These are phyloP conservation scores for Nephrotoma flavescens DNA, from an alignment of 2,888 invertebrate genomes.

Conservation along the genomic window DNA sequence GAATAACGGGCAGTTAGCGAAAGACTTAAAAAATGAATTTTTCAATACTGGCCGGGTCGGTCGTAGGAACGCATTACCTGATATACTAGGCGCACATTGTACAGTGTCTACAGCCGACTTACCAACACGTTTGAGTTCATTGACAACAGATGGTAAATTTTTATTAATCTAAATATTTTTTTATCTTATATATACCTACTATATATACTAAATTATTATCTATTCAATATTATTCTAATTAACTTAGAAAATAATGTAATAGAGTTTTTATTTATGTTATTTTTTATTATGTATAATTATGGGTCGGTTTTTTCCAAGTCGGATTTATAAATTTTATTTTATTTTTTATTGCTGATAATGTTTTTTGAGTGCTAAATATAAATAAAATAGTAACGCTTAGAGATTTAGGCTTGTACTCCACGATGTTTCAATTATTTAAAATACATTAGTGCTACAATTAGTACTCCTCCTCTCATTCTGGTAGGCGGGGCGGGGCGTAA, in stretches of 20 bases:
- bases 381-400: too few relatives aligned
- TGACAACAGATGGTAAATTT: constrained; percentile 43
- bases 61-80: constrained; percentile 74
- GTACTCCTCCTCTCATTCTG: too few relatives aligned
- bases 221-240: background rate
- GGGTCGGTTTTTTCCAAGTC: too few relatives aligned
- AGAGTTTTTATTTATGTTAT: background rate
- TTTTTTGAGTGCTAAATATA: background rate
- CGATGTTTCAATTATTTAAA: too few relatives aligned
- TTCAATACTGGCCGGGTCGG: constrained; percentile 75
- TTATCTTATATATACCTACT: background rate
- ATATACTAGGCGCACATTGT: constrained; percentile 61
- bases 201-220: background rate
- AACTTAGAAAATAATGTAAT: background rate
- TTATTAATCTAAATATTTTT: background rate
- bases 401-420: too few relatives aligned
- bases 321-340: background rate
- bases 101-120: constrained; percentile 61
- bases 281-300: background rate
- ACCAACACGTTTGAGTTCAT: constrained; percentile 55
- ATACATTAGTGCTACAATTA: too few relatives aligned
- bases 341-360: background rate
- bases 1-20: constrained; percentile 30
- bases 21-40: constrained; percentile 58
- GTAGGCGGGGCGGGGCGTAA: too few relatives aligned